These are phyloP conservation scores for honey bee (Apis mellifera) DNA, from an alignment of 1,140 invertebrate species.

Conservation along the genomic window Amel_HAv3.1 CM009935.2:7501001-7501500, in stretches of 20 bases:
- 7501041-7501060: conserved; percentile 22
- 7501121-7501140: conserved; percentile 26
- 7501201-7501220: conserved; percentile 50
- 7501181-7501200: conserved; percentile 40
- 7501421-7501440: conserved; percentile 29
- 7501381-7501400: conserved; percentile 42
- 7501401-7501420: conserved; percentile 37
- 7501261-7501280: conserved; percentile 46
- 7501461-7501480: not conserved
- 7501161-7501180: conserved; percentile 61
- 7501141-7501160: conserved; percentile 33
- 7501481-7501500: not conserved
- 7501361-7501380: conserved; percentile 54
- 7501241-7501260: conserved; percentile 58
- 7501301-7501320: conserved; percentile 41
- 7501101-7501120: too few relatives aligned
- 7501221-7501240: conserved; percentile 55
- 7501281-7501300: conserved; percentile 46
- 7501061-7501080: not conserved
- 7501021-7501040: not conserved
- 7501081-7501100: conserved; percentile 13
- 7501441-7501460: conserved; percentile 37
- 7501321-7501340: conserved; percentile 48
- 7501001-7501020: not conserved
- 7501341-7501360: conserved; percentile 63